Conservation (phyloP, 2,113 vertebrate species). For the Lamprotornis superbus region DNA sequence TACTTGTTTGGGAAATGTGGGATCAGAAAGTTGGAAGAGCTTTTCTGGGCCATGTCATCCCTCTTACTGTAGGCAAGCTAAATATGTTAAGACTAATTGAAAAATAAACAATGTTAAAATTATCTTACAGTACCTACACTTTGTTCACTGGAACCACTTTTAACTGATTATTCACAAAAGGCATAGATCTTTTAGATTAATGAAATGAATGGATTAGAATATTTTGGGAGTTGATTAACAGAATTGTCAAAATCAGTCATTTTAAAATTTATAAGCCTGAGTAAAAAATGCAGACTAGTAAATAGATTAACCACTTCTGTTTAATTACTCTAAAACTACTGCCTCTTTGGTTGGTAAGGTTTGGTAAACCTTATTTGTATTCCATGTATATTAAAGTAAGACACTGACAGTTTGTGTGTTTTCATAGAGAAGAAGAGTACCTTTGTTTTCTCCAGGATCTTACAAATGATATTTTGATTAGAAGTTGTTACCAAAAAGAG, state of each 20-base stretch:
- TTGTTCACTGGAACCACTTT: neutral
- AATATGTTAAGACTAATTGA: neutral
- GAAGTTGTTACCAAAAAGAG: constrained; percentile 10
- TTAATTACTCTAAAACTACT: neutral
- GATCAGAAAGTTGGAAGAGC: neutral
- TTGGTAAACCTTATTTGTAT: neutral
- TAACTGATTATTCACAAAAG: neutral
- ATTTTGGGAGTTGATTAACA: neutral
- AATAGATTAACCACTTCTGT: neutral
- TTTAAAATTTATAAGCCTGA: neutral
- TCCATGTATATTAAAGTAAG: neutral
- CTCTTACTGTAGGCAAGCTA: neutral
- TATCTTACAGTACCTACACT: neutral
- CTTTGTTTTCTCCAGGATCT: constrained; percentile 63
- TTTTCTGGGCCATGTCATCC: neutral
- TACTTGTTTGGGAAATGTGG: neutral
- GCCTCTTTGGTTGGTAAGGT: neutral
- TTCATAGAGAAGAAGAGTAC: constrained; percentile 46
- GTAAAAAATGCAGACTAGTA: neutral
- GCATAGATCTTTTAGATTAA: neutral
- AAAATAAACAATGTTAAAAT: neutral
- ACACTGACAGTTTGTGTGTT: neutral
- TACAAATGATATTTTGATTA: constrained; percentile 59
- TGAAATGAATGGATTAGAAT: neutral
- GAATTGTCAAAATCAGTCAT: neutral